Conservation (phyloP, 2,797 vertebrate species). For the Pseudopleuronectes americanus region DNA sequence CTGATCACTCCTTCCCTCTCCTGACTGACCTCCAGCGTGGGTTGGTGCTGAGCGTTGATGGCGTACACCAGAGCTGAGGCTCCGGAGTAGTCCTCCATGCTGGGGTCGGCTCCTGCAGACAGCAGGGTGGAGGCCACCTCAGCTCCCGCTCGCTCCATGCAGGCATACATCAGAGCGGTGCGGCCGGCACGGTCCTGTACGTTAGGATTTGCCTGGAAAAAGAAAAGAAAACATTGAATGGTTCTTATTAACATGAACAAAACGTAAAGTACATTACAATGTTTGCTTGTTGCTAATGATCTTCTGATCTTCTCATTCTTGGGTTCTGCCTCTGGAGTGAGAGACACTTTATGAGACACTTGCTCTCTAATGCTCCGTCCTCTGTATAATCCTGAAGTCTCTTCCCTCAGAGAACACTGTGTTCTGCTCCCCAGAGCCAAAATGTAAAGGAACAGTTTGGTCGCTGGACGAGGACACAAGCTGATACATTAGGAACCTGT, state of each 20-base stretch:
- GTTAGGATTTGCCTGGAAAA: conserved; percentile 76
- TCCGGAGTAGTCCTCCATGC: conserved; percentile 76
- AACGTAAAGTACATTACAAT: no score
- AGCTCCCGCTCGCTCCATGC: conserved; percentile 74
- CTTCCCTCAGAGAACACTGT: conserved; percentile 12
- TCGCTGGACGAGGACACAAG: conserved; percentile 9
- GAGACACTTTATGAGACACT: not conserved
- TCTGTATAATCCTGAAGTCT: conserved; percentile 10
- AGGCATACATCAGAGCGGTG: conserved; percentile 83
- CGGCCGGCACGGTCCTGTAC: conserved; percentile 76
- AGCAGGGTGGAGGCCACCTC: conserved; percentile 72
- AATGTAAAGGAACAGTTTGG: not conserved
- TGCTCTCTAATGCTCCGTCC: not conserved
- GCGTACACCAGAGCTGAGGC: conserved; percentile 82
- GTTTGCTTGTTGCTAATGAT: no score
- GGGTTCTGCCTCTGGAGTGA: not conserved
- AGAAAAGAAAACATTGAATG: not conserved
- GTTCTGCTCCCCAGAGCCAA: conserved; percentile 9
- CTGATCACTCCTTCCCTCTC: not conserved
- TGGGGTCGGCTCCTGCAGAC: conserved; percentile 78
- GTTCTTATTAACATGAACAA: not conserved
- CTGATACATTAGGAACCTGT: not conserved
- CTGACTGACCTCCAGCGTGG: conserved; percentile 71
- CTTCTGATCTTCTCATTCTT: not conserved
- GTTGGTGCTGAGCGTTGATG: conserved; percentile 74